These are phyloP conservation scores for Brachypodius melanocephalos DNA, from an alignment of 2,113 vertebrate genomes.

Conservation along the genomic window DNA sequence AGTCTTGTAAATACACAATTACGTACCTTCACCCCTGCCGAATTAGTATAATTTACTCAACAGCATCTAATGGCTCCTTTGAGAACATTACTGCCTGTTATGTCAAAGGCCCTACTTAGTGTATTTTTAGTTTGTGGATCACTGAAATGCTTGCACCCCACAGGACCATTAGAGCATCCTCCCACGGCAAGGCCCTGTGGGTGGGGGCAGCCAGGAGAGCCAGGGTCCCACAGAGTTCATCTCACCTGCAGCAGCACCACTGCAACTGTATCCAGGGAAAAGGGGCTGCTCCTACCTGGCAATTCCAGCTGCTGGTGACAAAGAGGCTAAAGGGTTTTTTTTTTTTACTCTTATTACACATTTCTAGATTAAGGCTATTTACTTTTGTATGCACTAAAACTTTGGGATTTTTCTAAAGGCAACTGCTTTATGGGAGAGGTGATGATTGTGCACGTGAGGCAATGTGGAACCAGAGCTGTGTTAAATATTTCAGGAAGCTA, in stretches of 20 bases:
- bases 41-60: slow-evolving; percentile 26
- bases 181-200: not conserved
- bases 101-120: not conserved
- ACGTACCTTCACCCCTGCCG: not conserved
- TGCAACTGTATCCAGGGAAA: not conserved
- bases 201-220: not conserved
- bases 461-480: not conserved
- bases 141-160: not conserved
- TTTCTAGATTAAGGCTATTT: not conserved
- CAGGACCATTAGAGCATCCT: not conserved
- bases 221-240: not conserved
- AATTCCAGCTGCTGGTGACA: not conserved
- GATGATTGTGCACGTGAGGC: not conserved
- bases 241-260: not conserved
- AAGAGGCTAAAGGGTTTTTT: not conserved
- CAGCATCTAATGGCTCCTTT: slow-evolving; percentile 9
- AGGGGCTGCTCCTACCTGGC: not conserved
- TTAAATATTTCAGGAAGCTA: not conserved
- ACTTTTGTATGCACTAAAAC: not conserved
- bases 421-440: not conserved
- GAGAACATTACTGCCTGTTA: slow-evolving; percentile 28
- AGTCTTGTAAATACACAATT: not conserved
- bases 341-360: not conserved
- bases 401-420: not conserved
- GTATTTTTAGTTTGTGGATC: not conserved